A percentile compares a stretch with the other conserved stretches of the same genome.
phyloP scores from a whole-genome alignment of 2,113 vertebrate species.

The Columba livia region DNA sequence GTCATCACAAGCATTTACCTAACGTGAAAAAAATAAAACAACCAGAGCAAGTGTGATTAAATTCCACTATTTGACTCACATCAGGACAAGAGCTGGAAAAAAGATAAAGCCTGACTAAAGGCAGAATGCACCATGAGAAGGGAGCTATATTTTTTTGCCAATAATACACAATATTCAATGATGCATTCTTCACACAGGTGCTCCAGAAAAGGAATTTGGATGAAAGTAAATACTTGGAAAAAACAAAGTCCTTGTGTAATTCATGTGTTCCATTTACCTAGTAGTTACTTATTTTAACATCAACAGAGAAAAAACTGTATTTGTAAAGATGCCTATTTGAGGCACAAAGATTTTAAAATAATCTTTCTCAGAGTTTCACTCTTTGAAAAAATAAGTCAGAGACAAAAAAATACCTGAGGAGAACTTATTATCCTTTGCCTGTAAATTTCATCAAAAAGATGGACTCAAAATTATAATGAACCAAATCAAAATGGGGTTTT shows the following conservation, averaged over 20 bases:
- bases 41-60: neutral
- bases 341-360: neutral
- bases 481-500: neutral
- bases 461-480: neutral
- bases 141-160: neutral
- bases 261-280: neutral
- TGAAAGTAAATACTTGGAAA: neutral
- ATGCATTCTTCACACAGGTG: neutral
- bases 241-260: neutral
- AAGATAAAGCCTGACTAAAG: neutral
- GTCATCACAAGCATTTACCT: neutral
- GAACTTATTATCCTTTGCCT: neutral
- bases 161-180: neutral
- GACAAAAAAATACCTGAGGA: neutral
- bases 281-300: neutral
- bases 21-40: neutral
- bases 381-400: neutral
- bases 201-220: neutral
- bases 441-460: neutral
- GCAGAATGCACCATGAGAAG: neutral
- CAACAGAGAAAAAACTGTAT: neutral
- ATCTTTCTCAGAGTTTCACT: neutral
- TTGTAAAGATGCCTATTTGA: neutral
- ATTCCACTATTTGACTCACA: neutral
- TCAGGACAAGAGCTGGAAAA: neutral